phyloP scores from a whole-genome alignment of 2,797 vertebrate genomes.

The Psittacula echo region DNA sequence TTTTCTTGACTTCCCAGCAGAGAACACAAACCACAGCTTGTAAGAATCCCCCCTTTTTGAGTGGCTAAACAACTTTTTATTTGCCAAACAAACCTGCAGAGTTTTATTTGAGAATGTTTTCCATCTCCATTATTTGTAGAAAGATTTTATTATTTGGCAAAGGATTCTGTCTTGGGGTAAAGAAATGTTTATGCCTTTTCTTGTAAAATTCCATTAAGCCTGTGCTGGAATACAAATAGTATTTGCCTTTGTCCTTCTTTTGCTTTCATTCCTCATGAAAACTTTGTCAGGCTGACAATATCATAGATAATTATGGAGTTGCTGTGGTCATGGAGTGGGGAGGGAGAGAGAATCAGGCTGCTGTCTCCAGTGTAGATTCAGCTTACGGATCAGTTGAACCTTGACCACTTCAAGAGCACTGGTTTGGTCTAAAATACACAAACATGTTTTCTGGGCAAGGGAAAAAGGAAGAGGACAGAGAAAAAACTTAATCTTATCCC shows the following conservation, averaged over 20 bases:
- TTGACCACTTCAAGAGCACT: neutral
- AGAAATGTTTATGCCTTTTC: conserved; percentile 15
- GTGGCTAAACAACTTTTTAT: neutral
- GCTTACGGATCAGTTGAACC: neutral
- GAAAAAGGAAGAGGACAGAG: neutral
- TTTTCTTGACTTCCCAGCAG: neutral
- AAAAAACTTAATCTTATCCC: neutral
- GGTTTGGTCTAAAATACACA: neutral
- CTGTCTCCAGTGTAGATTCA: neutral
- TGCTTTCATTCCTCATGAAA: conserved; percentile 50
- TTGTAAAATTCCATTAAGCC: conserved; percentile 10
- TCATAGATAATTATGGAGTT: conserved; percentile 38
- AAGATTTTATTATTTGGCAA: conserved; percentile 32
- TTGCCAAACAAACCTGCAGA: neutral
- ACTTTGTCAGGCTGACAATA: conserved; percentile 45
- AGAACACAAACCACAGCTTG: neutral
- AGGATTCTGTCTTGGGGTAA: neutral
- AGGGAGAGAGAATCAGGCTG: neutral
- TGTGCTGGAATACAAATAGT: conserved; percentile 24
- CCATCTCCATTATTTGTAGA: neutral
- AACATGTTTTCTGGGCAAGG: neutral
- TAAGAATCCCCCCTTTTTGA: neutral
- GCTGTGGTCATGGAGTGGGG: neutral
- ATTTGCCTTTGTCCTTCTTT: conserved; percentile 49
- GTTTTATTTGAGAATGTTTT: neutral